These are phyloP conservation scores for Hyphantria cunea DNA, from an alignment of 1,140 invertebrate genomes.

Conservation along the genomic window DNA sequence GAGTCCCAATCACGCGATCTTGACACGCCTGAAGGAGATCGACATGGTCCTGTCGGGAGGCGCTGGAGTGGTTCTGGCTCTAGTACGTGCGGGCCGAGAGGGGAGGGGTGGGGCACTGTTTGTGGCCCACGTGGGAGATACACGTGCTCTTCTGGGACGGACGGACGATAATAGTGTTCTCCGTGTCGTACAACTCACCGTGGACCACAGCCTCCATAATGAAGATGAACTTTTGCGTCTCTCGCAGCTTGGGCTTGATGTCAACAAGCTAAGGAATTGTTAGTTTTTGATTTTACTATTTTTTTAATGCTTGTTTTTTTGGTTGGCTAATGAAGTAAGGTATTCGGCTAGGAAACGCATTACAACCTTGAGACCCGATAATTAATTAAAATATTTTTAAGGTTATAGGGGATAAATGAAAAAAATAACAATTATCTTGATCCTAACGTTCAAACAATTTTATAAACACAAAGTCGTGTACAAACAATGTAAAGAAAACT, in stretches of 20 bases:
- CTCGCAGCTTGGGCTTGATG: constrained; percentile 87
- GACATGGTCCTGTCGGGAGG: constrained; percentile 87
- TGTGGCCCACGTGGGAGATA: constrained; percentile 92
- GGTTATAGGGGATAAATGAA: no score
- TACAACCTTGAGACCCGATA: no score
- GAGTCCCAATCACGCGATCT: constrained; percentile 84
- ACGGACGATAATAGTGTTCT: constrained; percentile 91
- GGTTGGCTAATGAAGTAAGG: neutral
- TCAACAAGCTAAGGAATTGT: constrained; percentile 85
- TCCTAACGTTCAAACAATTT: no score
- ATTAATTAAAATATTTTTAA: no score
- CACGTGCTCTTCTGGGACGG: constrained; percentile 90
- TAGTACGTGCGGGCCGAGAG: constrained; percentile 88
- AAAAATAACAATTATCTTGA: no score
- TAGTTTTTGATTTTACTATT: constrained; percentile 36
- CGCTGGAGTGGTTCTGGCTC: constrained; percentile 89
- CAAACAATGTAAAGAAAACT: no score
- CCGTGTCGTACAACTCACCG: constrained; percentile 90
- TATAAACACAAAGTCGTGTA: no score
- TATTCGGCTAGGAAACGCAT: no score
- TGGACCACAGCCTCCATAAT: constrained; percentile 92
- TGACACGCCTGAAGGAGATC: constrained; percentile 84
- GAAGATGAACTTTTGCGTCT: constrained; percentile 91
- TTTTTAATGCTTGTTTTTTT: neutral
- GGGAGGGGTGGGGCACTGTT: no score